Base-by-base conservation (phyloP, 1,140 invertebrate genomes). In the Drosophila guanche region DNA sequence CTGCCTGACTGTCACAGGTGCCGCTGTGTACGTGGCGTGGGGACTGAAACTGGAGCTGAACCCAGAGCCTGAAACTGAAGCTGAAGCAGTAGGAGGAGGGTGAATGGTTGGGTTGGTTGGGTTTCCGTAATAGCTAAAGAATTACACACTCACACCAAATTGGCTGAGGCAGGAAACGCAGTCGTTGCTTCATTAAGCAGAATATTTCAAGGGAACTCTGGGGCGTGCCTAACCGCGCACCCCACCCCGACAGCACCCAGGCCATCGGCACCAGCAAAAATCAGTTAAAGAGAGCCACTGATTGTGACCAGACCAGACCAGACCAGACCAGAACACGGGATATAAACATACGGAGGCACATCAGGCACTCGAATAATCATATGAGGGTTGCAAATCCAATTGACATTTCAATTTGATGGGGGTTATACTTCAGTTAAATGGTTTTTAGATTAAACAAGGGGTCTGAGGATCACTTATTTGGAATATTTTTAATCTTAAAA, bases 151-250 rank as follows among this genome's bases (percentile, higher is more conserved):
- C 83, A 90, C 77, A 88, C 79, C 80, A 90, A 90, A 90, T 90
- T 90, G 88, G 88, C 88, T 79, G 71, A 76, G 83, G 85, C 88
- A 90, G 88, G 88, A 90, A 90, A 75, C 88, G 88, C 76, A 75
- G 88, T 84, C 88, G 88, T 90, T 90, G 88, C 88, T 90, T 90
- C 88, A 90, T 90, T 90, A 90, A 88, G 88, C 86, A 84, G 84
- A 88, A 90, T 90, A 86, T 83, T 74, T 84, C 79, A 83, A 37
- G 33, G 33, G 33, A 33, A 37, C 33, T 12, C 33, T 37, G 3
- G 33, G 10, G 10, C 10, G 4, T 12, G 33, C 33, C 33, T 86
- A 71, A 76, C 56, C 68, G 46, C 60, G 72, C 62, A 75, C 67
- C 41, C 37, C 45, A 60, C 66, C 59, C 47, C 55, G 41, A 4